Base-by-base conservation (phyloP, 2,888 invertebrate species). In the Antheraea yamamai region DNA sequence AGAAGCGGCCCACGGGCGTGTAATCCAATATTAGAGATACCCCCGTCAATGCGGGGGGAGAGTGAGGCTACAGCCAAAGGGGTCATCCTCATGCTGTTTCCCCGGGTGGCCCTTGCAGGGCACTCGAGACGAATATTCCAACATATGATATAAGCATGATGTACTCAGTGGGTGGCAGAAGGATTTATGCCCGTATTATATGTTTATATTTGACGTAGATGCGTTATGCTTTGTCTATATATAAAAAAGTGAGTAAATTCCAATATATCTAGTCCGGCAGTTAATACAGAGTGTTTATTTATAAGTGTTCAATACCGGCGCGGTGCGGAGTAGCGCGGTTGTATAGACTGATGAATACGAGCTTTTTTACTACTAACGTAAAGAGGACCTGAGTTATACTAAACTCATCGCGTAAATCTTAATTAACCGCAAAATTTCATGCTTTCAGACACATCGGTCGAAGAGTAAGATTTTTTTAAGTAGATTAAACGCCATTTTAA, bases 251-350 rank as follows among this genome's bases (percentile, higher is more conserved):
- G 23, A 73, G 39, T 39, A 39, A 70, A 70, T 70, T 39, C 70
- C 35, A 70, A 70, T 70, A 70, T 70, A 70, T 70, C 35, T 70
- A n/a, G 39, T 35, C n/a, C 70, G 70, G 70, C n/a, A 70, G 70
- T 70, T 70, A 39, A 70, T 68, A 70, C 20, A 20, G 39, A 70
- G 39, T 70, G 70, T 70, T 70, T 70, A 70, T 70, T 70, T 70
- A 70, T 70, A 70, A 70, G 39, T 39, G 4, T 70, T 70, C 70
- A 7, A 20, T 20, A 70, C 39, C 70, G 70, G 10, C n/a, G n/a
- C 23, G 70, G 4, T 47, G 7, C 47, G 47, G 10, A 47, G 12
- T 12, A 47, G 10, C 47, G 20, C 23, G 70, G n/a, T 10, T 70
- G 39, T 70, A 70, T 3, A 12, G 20, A 35, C 68, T 70, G 39